These are phyloP conservation scores for Agonopterix arenella DNA, from an alignment of 2,888 invertebrate species.

Conservation along the genomic window DNA sequence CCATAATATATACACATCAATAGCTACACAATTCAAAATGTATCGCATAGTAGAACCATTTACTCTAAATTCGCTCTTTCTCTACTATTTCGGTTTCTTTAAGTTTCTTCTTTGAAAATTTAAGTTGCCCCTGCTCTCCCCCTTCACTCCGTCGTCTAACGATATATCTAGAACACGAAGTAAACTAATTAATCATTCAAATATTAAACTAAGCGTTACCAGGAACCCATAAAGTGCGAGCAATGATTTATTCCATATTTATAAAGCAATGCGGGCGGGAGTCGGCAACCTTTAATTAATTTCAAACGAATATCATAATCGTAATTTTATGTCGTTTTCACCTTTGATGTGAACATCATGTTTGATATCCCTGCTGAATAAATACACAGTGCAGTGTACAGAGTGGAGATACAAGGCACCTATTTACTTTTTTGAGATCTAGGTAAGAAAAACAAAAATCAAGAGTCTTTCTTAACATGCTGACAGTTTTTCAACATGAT, in stretches of 20 bases:
- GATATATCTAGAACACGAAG: background rate
- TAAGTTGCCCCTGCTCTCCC: too few relatives aligned
- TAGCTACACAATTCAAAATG: too few relatives aligned
- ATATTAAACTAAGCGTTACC: background rate
- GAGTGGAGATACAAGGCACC: too few relatives aligned
- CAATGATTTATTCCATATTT: background rate
- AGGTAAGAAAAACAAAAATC: too few relatives aligned
- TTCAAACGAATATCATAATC: slow-evolving; percentile 36
- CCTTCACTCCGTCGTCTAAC: background rate
- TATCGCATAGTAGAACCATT: too few relatives aligned
- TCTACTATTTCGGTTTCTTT: too few relatives aligned
- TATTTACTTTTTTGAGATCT: too few relatives aligned
- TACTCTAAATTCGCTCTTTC: too few relatives aligned
- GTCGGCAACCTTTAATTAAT: slow-evolving; percentile 18
- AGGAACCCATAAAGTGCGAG: background rate
- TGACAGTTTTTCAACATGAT: too few relatives aligned
- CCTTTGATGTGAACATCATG: slow-evolving; percentile 23
- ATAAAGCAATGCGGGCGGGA: background rate
- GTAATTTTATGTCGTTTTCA: slow-evolving; percentile 7
- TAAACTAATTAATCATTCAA: background rate
- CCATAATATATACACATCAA: too few relatives aligned
- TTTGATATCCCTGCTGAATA: slow-evolving; percentile 1
- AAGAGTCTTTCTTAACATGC: too few relatives aligned
- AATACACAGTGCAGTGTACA: background rate
- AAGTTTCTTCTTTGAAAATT: too few relatives aligned